Evolutionary conservation across 2,113 vertebrate species (phyloP).

Genomic region (Rhabdomys dilectus): DNA sequence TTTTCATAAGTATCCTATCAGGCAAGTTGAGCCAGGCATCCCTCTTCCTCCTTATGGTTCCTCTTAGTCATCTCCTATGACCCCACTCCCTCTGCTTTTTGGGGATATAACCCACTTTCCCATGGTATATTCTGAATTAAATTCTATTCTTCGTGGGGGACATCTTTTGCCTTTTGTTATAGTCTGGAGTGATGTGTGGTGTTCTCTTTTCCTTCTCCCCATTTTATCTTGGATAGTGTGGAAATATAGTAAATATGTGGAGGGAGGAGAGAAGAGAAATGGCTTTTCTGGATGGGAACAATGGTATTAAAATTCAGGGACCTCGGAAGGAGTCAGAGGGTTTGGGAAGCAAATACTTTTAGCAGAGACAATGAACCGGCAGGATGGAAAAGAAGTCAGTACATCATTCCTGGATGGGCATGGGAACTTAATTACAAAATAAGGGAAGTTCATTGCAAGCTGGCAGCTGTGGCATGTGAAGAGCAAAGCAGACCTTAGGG

Average conservation of each 20-base stretch:
- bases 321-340: background rate
- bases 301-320: background rate
- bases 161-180: background rate
- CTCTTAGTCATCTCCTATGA: background rate
- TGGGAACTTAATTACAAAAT: background rate
- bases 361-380: background rate
- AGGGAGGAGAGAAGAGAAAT: background rate
- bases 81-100: background rate
- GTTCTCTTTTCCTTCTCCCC: background rate
- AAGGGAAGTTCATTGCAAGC: background rate
- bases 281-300: background rate
- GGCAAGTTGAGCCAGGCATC: background rate
- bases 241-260: slow-evolving; percentile 11
- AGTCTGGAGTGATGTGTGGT: background rate
- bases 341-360: slow-evolving; percentile 4
- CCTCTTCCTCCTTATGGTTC: background rate
- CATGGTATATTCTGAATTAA: background rate
- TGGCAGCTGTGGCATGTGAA: background rate
- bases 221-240: background rate
- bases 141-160: background rate
- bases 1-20: background rate
- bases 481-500: background rate
- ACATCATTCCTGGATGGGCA: background rate
- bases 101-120: background rate
- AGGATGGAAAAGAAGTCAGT: background rate